phyloP scores from a whole-genome alignment of 2,888 invertebrate species.

The Colletes collaris region DNA sequence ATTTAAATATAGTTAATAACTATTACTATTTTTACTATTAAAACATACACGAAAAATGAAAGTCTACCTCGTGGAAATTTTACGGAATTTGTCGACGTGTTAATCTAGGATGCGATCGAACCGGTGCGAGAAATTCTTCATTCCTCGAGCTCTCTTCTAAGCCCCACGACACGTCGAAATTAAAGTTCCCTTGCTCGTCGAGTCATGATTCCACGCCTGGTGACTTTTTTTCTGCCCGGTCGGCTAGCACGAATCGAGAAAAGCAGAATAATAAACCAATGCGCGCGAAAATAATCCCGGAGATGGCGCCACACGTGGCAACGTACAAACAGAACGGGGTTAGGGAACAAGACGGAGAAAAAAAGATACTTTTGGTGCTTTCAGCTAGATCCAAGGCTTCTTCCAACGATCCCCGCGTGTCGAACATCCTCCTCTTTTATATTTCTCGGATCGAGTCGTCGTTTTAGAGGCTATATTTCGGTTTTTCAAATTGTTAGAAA shows the following conservation, averaged over 20 bases:
- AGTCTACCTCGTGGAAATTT: too few species aligned
- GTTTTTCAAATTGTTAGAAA: too few species aligned
- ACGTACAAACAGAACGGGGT: not conserved
- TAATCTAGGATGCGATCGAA: too few species aligned
- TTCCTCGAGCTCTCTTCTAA: too few species aligned
- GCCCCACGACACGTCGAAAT: not conserved
- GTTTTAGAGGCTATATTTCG: too few species aligned
- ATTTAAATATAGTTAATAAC: too few species aligned
- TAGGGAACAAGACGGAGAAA: not conserved
- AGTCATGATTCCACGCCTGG: slow-evolving; percentile 7
- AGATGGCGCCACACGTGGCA: slow-evolving; percentile 16
- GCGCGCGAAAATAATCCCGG: slow-evolving; percentile 40
- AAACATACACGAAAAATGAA: too few species aligned
- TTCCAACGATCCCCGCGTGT: not conserved
- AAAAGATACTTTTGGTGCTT: not conserved
- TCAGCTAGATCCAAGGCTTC: not conserved
- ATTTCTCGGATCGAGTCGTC: too few species aligned
- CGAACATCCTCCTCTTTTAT: slow-evolving; percentile 1
- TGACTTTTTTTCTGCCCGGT: slow-evolving; percentile 6
- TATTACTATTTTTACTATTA: too few species aligned
- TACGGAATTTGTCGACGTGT: too few species aligned
- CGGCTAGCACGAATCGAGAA: not conserved
- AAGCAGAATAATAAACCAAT: slow-evolving; percentile 45
- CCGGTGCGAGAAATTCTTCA: too few species aligned
- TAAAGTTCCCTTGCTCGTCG: slow-evolving; percentile 22